Conservation (phyloP, 1,140 invertebrate species). For the Macrocentrus cingulum region DNA sequence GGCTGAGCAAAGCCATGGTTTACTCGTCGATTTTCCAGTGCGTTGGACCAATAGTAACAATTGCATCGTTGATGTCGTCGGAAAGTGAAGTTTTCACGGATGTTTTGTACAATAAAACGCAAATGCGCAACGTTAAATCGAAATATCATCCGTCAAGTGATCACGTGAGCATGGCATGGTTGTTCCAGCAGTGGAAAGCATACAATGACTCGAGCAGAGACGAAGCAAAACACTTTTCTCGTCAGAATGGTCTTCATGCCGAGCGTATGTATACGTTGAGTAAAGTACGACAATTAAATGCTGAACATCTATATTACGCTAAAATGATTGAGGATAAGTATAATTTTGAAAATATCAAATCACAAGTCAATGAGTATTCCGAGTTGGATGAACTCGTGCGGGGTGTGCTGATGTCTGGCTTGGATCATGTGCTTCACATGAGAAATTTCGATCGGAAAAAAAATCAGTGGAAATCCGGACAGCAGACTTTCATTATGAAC, state of each 20-base stretch:
- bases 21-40: conserved; percentile 60
- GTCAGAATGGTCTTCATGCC: conserved; percentile 43
- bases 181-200: conserved; percentile 56
- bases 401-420: conserved; percentile 58
- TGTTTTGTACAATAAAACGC: conserved; percentile 36
- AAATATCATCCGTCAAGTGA: conserved; percentile 59
- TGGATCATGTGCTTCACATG: conserved; percentile 56
- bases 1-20: conserved; percentile 61
- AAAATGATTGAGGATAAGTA: conserved; percentile 14
- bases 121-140: conserved; percentile 56
- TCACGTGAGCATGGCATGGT: conserved; percentile 58
- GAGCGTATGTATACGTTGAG: conserved; percentile 55
- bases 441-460: conserved; percentile 53
- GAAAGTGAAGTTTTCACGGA: conserved; percentile 41
- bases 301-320: conserved; percentile 30
- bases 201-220: conserved; percentile 31
- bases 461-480: conserved; percentile 52
- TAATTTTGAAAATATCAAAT: conserved; percentile 33
- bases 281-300: conserved; percentile 43
- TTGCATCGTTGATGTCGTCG: conserved; percentile 42
- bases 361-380: conserved; percentile 48
- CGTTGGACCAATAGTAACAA: conserved; percentile 49
- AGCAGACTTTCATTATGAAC: conserved; percentile 50
- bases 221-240: conserved; percentile 45
- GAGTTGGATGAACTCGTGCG: conserved; percentile 57